Evolutionary conservation across 2,888 invertebrate genomes (phyloP), one percentile per base, ranked within the genome.

Genomic region (Erannis defoliaria): DNA sequence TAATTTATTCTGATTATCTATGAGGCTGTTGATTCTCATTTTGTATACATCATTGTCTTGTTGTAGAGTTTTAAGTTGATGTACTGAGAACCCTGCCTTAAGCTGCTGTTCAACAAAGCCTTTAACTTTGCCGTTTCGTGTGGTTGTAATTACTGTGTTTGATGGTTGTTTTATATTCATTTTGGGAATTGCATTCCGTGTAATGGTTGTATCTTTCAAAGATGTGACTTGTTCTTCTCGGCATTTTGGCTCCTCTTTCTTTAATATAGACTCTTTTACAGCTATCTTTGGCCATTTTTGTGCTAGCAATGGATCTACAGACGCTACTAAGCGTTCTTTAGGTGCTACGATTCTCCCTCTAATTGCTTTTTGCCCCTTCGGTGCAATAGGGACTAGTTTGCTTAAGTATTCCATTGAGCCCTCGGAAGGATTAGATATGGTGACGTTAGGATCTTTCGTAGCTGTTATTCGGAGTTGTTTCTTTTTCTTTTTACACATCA

Each of bases 41-140:
- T 42, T 49, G 26, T 42, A 56, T n/a, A 56, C 33, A 21, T 33
- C 18, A 16, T 49, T 56, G 5, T 56, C 56, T 0, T 56, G 56
- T 9, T 49, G 21, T 2, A 56, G 26, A 14, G 40, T 16, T 33
- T 40, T 56, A 5, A 31, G 5, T 19, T 23, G n/a, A 12, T 56
- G 29, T 10, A 40, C 16, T 0, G 21, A 16, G 6, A 33, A 18
- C 16, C 1, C 35, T 9, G 40, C 31, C 12, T 46, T 5, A 9
- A 31, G 18, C 3, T 18, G 16, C 5, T 12, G n/a, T 42, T 21
- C 14, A 8, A 21, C 19, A n/a, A 12, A 26, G 4, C 6, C 14
- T 16, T 45, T 29, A 5, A 10, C 5, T 16, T 3, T 23, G 8
- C 10, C n/a, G 0, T 29, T 26, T 42, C 23, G 21, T 6, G 21